Evolutionary conservation across 2,888 invertebrate species (phyloP).

Genomic region (Aporophyla nigra): DNA sequence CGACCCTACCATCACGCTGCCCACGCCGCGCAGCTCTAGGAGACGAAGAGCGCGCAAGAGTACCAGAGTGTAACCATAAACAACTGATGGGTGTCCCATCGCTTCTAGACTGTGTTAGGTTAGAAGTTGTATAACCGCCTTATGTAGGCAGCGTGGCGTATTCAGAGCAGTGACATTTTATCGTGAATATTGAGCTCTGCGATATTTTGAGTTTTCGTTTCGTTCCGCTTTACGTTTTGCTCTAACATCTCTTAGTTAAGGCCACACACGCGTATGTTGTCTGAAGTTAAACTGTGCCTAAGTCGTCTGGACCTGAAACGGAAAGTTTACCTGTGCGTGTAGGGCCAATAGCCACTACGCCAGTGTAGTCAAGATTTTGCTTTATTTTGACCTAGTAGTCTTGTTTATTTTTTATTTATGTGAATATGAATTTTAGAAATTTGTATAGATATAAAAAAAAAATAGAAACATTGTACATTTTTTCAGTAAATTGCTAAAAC

Average conservation of each 20-base stretch:
- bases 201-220: conserved; percentile 18
- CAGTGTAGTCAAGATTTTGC: conserved; percentile 36
- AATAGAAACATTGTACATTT: conserved; percentile 39
- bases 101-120: conserved; percentile 64
- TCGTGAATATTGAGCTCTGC: conserved; percentile 14
- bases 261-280: conserved; percentile 1
- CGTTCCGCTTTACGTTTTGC: conserved; percentile 7
- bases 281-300: neutral
- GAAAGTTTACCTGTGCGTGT: conserved; percentile 7
- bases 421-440: conserved; percentile 34
- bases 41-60: conserved; percentile 68
- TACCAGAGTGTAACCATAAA: conserved; percentile 63
- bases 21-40: conserved; percentile 68
- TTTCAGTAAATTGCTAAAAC: conserved; percentile 21
- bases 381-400: conserved; percentile 26
- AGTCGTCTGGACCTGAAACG: neutral
- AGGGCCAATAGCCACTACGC: conserved; percentile 1
- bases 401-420: conserved; percentile 34
- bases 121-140: conserved; percentile 44
- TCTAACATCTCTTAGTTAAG: neutral
- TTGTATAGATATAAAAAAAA: conserved; percentile 29
- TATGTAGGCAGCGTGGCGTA: conserved; percentile 18
- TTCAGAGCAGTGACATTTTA: conserved; percentile 31
- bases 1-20: conserved; percentile 84
- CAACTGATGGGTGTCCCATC: conserved; percentile 58